These are phyloP conservation scores for Ptychadena robeensis DNA, from an alignment of 2,797 vertebrate species.

Conservation along the genomic window DNA sequence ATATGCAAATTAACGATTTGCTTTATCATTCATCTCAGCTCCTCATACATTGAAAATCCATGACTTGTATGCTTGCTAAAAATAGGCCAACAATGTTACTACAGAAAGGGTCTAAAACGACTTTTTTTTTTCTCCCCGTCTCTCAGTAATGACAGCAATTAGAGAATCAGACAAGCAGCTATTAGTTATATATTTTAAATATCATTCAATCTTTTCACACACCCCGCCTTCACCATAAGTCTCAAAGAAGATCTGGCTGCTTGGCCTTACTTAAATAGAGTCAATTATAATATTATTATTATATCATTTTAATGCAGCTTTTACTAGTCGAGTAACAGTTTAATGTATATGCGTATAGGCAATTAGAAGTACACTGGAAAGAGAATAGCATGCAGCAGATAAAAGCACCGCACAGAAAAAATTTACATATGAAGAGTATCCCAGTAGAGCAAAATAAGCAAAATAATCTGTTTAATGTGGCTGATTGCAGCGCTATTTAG, in stretches of 20 bases:
- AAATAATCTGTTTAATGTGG: conserved; percentile 51
- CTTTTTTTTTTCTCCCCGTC: conserved; percentile 75
- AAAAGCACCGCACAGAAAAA: conserved; percentile 27
- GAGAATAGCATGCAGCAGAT: conserved; percentile 12
- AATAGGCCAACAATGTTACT: conserved; percentile 79
- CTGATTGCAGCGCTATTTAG: conserved; percentile 35
- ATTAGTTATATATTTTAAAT: conserved; percentile 82
- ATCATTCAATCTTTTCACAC: conserved; percentile 75
- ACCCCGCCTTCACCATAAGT: conserved; percentile 68
- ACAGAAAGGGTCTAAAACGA: conserved; percentile 76
- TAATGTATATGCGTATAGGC: conserved; percentile 36
- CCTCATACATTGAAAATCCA: conserved; percentile 82
- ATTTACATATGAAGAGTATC: conserved; percentile 46
- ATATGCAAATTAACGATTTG: conserved; percentile 82
- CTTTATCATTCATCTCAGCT: conserved; percentile 81
- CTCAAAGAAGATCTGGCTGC: conserved; percentile 48
- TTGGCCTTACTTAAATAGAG: conserved; percentile 42
- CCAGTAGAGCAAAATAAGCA: conserved; percentile 26
- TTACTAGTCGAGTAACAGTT: conserved; percentile 28
- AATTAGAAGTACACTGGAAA: conserved; percentile 30
- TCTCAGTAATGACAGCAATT: conserved; percentile 81
- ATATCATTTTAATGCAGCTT: conserved; percentile 20
- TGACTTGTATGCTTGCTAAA: conserved; percentile 82
- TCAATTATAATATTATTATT: conserved; percentile 50
- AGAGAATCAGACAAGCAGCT: conserved; percentile 76